Conservation (phyloP, 2,113 vertebrate genomes). For the Dipodomys ordii region DNA sequence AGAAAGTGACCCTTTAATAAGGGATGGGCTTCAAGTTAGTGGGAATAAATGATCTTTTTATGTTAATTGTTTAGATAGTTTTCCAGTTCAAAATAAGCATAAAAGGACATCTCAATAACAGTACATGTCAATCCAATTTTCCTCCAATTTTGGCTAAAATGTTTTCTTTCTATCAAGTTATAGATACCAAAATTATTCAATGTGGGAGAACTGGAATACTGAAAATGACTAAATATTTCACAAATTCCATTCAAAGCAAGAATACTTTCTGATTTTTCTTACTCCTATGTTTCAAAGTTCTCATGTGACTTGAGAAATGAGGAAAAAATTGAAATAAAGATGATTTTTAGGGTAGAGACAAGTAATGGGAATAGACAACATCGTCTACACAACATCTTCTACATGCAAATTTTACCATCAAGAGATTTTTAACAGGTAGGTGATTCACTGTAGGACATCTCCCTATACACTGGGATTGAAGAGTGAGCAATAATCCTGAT, state of each 20-base stretch:
- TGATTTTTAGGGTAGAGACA: neutral
- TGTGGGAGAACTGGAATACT: neutral
- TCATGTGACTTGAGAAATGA: neutral
- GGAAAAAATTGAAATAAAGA: slow-evolving; percentile 16
- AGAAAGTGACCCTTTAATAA: neutral
- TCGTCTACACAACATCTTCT: neutral
- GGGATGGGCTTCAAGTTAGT: neutral
- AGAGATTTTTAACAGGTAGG: neutral
- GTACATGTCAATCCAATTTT: neutral
- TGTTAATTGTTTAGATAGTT: neutral
- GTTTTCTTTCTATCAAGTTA: slow-evolving; percentile 36
- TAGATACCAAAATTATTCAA: slow-evolving; percentile 1
- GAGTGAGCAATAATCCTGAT: neutral
- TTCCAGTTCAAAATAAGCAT: neutral
- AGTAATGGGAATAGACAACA: neutral
- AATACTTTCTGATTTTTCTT: neutral
- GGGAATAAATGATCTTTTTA: neutral
- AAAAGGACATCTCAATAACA: neutral
- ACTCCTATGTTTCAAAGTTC: neutral
- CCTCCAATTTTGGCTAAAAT: slow-evolving; percentile 13
- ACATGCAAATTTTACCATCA: neutral
- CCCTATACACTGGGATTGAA: neutral
- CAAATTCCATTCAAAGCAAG: slow-evolving; percentile 17
- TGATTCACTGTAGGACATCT: neutral
- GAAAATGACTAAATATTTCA: slow-evolving; percentile 39